phyloP scores from a whole-genome alignment of 2,888 invertebrate species.

The Dasysyrphus tricinctus region DNA sequence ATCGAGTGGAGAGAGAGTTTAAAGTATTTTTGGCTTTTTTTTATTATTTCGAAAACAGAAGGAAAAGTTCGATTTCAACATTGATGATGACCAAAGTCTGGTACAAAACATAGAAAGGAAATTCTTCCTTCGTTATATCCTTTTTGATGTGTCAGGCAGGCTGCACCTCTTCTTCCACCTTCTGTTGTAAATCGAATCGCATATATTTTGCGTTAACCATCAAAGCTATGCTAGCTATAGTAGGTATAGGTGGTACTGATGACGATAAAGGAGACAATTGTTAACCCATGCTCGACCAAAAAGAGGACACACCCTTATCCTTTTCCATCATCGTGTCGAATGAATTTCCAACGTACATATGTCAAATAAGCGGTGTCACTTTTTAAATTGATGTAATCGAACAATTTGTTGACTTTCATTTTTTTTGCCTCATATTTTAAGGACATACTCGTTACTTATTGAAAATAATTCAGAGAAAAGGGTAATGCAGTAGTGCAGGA shows the following conservation, averaged over 20 bases:
- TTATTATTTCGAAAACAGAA: slow-evolving; percentile 11
- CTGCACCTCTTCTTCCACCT: slow-evolving; percentile 2
- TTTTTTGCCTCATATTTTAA: background rate
- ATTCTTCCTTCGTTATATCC: slow-evolving; percentile 64
- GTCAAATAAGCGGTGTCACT: slow-evolving; percentile 34
- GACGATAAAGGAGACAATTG: background rate
- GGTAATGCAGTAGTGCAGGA: too few relatives aligned
- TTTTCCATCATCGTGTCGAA: slow-evolving; percentile 6
- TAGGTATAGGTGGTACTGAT: background rate
- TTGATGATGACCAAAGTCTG: slow-evolving; percentile 58
- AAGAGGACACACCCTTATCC: slow-evolving; percentile 4
- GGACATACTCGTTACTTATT: background rate
- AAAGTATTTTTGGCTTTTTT: slow-evolving; percentile 35
- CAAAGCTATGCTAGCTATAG: slow-evolving; percentile 22
- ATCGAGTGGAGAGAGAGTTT: slow-evolving; percentile 22
- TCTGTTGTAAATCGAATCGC: slow-evolving; percentile 54
- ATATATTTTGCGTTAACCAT: slow-evolving; percentile 58
- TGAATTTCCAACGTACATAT: slow-evolving; percentile 5
- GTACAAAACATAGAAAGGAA: slow-evolving; percentile 25
- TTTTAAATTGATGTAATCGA: slow-evolving; percentile 40
- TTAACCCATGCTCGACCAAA: slow-evolving; percentile 9
- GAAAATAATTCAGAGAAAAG: background rate
- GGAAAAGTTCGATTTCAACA: slow-evolving; percentile 54
- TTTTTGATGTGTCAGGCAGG: slow-evolving; percentile 42
- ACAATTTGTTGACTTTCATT: slow-evolving; percentile 31